These are phyloP conservation scores for Chloroceryle inda DNA, from an alignment of 2,797 vertebrate species.

Conservation along the genomic window DNA sequence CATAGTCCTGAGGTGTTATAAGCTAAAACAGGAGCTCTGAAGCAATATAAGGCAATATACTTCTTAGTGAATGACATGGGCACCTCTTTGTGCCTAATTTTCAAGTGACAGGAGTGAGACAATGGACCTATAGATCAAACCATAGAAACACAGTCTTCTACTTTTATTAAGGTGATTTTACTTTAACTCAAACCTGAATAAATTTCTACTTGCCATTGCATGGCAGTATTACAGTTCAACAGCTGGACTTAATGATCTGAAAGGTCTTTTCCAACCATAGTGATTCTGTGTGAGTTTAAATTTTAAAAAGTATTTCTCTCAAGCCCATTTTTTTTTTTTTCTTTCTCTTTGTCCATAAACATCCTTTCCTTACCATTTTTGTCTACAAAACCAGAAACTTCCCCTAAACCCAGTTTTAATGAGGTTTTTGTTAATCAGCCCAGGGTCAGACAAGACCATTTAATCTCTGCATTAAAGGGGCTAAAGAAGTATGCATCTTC, in stretches of 20 bases:
- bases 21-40: neutral
- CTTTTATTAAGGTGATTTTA: neutral
- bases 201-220: neutral
- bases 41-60: neutral
- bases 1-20: neutral
- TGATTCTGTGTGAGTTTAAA: neutral
- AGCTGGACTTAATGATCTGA: no score
- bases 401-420: neutral
- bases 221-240: neutral
- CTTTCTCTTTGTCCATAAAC: neutral
- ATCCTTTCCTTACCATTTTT: neutral
- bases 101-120: neutral
- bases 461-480: neutral
- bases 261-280: no score
- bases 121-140: neutral
- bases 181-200: neutral
- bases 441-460: neutral
- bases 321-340: neutral
- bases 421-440: neutral
- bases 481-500: neutral
- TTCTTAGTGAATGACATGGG: neutral
- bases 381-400: neutral
- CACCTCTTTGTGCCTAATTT: neutral
- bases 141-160: neutral
- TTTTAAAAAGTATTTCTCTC: neutral